These are phyloP conservation scores for Tympanuchus pallidicinctus DNA, from an alignment of 2,113 vertebrate species.

Conservation along the genomic window DNA sequence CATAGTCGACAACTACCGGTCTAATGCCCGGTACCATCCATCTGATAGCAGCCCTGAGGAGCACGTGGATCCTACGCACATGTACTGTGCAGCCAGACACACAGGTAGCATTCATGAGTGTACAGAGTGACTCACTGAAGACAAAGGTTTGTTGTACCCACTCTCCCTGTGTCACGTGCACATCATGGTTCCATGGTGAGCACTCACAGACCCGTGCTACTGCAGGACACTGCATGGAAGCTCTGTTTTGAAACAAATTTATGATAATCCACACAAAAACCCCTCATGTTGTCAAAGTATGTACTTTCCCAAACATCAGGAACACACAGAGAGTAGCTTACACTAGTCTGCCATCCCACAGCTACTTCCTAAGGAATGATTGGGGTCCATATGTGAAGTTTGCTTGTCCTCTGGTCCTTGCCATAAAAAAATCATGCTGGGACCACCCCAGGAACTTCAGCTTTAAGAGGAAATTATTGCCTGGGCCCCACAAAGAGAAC, in stretches of 20 bases:
- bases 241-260: not conserved
- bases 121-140: not conserved
- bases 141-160: constrained; percentile 6
- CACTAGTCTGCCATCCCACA: not conserved
- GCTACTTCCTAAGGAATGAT: not conserved
- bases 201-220: not conserved
- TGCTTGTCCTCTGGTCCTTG: not conserved
- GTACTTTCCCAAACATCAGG: not conserved
- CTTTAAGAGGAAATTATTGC: not conserved
- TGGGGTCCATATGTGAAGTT: not conserved
- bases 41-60: not conserved
- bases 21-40: not conserved
- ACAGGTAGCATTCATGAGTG: not conserved
- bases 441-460: not conserved
- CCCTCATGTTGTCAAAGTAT: not conserved
- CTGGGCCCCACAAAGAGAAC: not conserved
- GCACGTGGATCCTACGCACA: not conserved
- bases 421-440: not conserved
- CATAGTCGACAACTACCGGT: not conserved
- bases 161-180: not conserved
- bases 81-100: not conserved
- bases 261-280: not conserved
- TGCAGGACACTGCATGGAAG: not conserved
- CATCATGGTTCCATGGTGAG: rapidly evolving
- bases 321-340: rapidly evolving